phyloP scores from a whole-genome alignment of 1,140 invertebrate genomes.

The Neodiprion lecontei region DNA sequence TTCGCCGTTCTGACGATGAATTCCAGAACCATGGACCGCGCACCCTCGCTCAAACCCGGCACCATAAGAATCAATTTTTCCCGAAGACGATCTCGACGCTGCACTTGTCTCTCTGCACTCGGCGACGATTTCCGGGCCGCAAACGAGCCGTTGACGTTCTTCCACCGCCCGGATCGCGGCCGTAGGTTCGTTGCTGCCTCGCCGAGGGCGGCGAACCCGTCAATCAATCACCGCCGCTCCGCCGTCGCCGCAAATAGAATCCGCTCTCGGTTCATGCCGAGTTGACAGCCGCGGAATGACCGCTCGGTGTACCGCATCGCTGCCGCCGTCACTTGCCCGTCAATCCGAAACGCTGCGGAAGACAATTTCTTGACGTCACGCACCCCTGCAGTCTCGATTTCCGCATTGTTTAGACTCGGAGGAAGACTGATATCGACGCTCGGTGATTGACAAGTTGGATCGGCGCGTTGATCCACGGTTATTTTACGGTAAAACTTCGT shows the following conservation, averaged over 20 bases:
- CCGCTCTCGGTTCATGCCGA: background rate
- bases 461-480: too few species aligned
- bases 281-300: background rate
- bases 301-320: background rate
- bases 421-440: too few species aligned
- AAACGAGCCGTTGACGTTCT: conserved; percentile 11
- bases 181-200: too few species aligned
- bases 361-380: background rate
- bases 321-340: background rate
- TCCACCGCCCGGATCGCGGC: background rate
- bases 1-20: background rate
- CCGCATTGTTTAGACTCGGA: too few species aligned
- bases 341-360: background rate
- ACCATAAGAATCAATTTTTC: background rate
- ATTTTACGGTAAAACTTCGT: too few species aligned
- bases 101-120: background rate
- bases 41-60: background rate
- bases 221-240: background rate
- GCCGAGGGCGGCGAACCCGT: background rate
- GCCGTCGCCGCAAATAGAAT: background rate
- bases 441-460: too few species aligned
- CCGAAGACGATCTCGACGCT: background rate
- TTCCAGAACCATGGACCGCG: conserved; percentile 1
- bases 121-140: background rate
- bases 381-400: too few species aligned